These are phyloP conservation scores for Gopherus flavomarginatus DNA, from an alignment of 2,113 vertebrate genomes.

Conservation along the genomic window DNA sequence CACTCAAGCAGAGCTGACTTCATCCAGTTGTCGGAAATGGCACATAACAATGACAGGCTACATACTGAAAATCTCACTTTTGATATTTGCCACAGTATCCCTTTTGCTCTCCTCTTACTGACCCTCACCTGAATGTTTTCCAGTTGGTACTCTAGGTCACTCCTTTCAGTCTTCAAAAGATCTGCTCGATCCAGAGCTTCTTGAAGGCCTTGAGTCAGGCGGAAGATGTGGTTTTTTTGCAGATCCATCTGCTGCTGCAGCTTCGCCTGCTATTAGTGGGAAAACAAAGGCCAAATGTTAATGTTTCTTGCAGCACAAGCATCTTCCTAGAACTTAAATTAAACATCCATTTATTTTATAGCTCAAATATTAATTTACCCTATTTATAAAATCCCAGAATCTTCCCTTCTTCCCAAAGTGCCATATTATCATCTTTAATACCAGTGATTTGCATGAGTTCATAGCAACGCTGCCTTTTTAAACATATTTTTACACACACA, in stretches of 20 bases:
- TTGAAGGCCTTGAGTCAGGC: constrained; percentile 97
- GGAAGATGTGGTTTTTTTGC: constrained; percentile 97
- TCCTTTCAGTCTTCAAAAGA: constrained; percentile 96
- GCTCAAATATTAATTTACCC: neutral
- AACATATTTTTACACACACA: neutral
- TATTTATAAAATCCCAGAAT: neutral
- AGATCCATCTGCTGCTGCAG: constrained; percentile 98
- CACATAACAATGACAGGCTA: neutral
- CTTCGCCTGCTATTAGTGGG: constrained; percentile 89
- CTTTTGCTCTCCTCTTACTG: neutral
- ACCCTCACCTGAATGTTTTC: constrained; percentile 96
- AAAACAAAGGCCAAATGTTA: constrained; percentile 4
- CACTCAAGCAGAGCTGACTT: neutral
- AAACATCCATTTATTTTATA: neutral
- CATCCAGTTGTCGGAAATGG: neutral
- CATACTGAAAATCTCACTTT: neutral
- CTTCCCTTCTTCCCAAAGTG: neutral
- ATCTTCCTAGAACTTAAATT: neutral
- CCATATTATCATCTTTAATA: neutral
- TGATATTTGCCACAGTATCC: neutral
- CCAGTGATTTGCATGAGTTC: neutral
- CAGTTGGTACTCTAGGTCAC: constrained; percentile 96
- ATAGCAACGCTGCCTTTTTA: neutral
- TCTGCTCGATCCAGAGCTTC: constrained; percentile 96
- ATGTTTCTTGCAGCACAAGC: neutral